Percentiles rank a stretch among this genome's conserved stretches.
Evolutionary conservation across 2,113 vertebrate genomes (phyloP).

Genomic region (Apodemus sylvaticus): DNA sequence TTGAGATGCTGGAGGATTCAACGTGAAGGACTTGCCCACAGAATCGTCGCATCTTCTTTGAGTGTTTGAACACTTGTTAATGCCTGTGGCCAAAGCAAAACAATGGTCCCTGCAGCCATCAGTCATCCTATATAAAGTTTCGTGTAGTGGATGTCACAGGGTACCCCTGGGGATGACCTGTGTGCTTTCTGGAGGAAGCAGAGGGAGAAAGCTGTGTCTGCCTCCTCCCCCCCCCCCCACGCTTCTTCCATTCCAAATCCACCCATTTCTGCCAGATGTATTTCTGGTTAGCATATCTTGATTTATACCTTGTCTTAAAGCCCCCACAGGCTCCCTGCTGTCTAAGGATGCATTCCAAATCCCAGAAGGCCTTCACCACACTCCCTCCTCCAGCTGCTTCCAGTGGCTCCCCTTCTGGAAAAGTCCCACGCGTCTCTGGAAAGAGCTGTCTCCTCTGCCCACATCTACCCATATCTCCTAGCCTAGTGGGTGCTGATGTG

Average conservation of each 20-base stretch:
- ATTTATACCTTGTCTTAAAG: not conserved
- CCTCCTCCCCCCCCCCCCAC: not conserved
- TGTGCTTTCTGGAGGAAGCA: not conserved
- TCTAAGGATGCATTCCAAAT: not conserved
- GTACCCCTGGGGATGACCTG: no score
- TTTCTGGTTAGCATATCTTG: not conserved
- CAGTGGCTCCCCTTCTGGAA: not conserved
- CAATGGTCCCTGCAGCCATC: not conserved
- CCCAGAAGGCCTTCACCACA: not conserved
- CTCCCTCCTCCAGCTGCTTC: not conserved
- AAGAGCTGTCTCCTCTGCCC: not conserved
- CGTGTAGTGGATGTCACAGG: not conserved
- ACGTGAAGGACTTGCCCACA: not conserved
- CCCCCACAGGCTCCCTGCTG: not conserved
- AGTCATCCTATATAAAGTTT: not conserved
- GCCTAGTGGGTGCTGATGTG: not conserved
- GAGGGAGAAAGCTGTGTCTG: not conserved
- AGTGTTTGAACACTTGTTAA: not conserved
- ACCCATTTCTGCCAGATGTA: not conserved
- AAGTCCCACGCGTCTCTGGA: not conserved
- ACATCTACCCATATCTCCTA: not conserved
- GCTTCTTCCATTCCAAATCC: not conserved
- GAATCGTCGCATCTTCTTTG: not conserved
- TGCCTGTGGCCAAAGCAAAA: not conserved
- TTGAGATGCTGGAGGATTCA: not conserved